Evolutionary conservation across 2,888 invertebrate genomes (phyloP), one percentile per base, ranked within the genome.

Genomic region (Euzophera pinguis): DNA sequence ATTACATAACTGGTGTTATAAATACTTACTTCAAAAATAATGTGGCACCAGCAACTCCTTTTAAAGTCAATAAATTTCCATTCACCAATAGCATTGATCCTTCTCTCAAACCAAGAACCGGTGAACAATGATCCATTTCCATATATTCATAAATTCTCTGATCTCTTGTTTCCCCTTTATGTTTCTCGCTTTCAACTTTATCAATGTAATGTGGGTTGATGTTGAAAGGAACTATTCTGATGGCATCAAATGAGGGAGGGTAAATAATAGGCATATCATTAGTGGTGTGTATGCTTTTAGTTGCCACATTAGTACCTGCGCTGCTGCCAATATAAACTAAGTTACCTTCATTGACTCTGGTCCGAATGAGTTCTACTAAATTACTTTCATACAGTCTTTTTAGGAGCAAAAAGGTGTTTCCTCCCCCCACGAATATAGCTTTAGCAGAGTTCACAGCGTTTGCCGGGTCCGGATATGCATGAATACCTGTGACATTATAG

Each of bases 231-330:
- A 96, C 93, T 52, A 96, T 86, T 35, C 91, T 90, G 43, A 96
- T 86, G 0, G 94, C 96, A 58, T 93, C 87, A 80, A 96, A 95
- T 48, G 91, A 91, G 22, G 95, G 95, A 38, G 96, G 96, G 75
- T 92, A 93, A n/a, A 92, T 92, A 53, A 97, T 95, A 3, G 96
- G 97, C 96, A 97, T 96, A 73, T 97, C 96, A 87, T 97, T 97
- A 45, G 96, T 96, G 3, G 96, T 96, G 66, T 94, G 91, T 64
- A 97, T 96, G 61, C 93, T 94, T 60, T 88, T 86, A 1, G 96
- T 96, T 8, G 96, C 94, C 10, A 96, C 94, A 90, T 96, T 97
- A 10, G 95, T 95, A 42, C 96, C 96, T 53, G 96, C 96, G 82
- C 95, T 95, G 61, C 93, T 93, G 12, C 96, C 96, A 56, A 96